Conservation (phyloP, 1,140 invertebrate species). For the Pseudomyrmex cubaensis region DNA sequence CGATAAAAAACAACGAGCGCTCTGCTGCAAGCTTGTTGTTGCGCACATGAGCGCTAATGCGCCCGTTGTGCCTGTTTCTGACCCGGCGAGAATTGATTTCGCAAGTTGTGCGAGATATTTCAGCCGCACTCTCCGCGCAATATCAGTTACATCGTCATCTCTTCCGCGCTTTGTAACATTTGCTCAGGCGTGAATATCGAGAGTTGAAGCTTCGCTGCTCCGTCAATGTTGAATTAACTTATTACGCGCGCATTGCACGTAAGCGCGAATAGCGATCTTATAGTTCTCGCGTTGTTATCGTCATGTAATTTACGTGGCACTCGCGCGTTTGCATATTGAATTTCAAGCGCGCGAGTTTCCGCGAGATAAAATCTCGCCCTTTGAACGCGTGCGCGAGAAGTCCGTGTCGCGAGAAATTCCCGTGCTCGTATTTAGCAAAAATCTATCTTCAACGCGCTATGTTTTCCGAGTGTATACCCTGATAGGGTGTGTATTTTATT, state of each 20-base stretch:
- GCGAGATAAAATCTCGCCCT: background rate
- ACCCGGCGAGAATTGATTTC: slow-evolving; percentile 29
- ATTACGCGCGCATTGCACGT: slow-evolving; percentile 10
- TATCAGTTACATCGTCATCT: slow-evolving; percentile 25
- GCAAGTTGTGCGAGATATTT: slow-evolving; percentile 9
- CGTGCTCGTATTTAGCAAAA: no score
- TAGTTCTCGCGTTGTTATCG: slow-evolving; percentile 1
- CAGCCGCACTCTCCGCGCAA: background rate
- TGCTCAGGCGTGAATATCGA: slow-evolving; percentile 41
- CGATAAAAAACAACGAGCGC: no score
- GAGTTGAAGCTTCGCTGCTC: slow-evolving; percentile 41
- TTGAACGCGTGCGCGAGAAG: background rate
- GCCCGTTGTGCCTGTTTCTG: background rate
- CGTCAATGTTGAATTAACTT: slow-evolving; percentile 40
- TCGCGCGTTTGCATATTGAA: slow-evolving; percentile 18
- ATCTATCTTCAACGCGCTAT: no score
- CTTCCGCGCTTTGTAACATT: slow-evolving; percentile 48
- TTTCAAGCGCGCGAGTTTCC: background rate
- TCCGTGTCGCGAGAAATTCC: no score
- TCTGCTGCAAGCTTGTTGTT: no score
- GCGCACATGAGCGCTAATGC: no score
- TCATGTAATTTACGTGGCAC: slow-evolving; percentile 23
- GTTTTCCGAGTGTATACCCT: no score
- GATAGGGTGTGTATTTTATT: no score
- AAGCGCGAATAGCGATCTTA: slow-evolving; percentile 1